Evolutionary conservation across 2,888 invertebrate genomes (phyloP).

Genomic region (Acleris sparsana): DNA sequence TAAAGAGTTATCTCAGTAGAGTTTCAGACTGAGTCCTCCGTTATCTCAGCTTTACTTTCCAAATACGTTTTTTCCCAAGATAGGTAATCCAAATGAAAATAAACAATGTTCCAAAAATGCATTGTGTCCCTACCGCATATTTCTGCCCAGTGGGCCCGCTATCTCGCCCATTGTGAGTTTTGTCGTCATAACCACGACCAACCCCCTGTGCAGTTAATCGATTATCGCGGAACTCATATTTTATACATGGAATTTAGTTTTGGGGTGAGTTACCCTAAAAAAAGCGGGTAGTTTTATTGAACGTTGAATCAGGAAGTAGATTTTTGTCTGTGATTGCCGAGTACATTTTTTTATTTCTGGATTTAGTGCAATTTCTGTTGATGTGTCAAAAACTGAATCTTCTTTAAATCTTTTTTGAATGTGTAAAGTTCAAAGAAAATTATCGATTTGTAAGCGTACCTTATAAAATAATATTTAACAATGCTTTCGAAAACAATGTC

Average conservation of each 20-base stretch:
- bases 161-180: constrained; percentile 5
- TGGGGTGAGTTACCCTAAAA: constrained; percentile 15
- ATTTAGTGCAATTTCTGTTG: neutral
- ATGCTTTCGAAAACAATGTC: no score
- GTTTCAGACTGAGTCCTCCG: no score
- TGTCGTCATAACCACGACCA: constrained; percentile 15
- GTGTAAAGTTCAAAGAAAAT: no score
- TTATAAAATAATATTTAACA: no score
- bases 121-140: neutral
- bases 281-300: constrained; percentile 3
- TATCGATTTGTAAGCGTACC: no score
- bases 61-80: neutral
- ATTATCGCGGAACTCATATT: constrained; percentile 14
- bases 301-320: no score
- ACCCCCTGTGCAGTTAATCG: constrained; percentile 17
- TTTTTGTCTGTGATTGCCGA: no score
- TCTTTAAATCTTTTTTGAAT: no score
- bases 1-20: no score
- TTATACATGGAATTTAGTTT: constrained; percentile 3
- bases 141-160: constrained; percentile 9
- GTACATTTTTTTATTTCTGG: no score
- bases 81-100: neutral
- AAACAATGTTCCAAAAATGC: constrained; percentile 6
- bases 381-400: no score
- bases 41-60: neutral